Conservation (phyloP, 2,113 vertebrate species). For the Scolopax mira region DNA sequence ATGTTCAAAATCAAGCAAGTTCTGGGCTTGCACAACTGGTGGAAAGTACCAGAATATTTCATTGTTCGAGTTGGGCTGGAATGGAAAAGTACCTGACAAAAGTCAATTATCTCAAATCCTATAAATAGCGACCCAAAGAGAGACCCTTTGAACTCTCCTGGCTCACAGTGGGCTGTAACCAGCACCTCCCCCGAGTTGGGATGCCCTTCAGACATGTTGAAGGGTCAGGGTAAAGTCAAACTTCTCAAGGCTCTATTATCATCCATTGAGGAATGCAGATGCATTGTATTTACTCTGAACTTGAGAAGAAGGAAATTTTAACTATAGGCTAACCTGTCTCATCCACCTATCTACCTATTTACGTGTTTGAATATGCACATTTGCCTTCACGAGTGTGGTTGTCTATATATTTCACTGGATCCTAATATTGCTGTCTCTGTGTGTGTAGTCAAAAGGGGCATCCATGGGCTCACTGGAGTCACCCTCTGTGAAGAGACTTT, state of each 20-base stretch:
- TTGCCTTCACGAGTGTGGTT: neutral
- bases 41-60: neutral
- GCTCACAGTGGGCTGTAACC: neutral
- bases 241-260: neutral
- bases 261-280: neutral
- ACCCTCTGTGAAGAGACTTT: neutral
- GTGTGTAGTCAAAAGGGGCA: neutral
- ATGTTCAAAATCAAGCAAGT: neutral
- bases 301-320: neutral
- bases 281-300: neutral
- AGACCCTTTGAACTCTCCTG: neutral
- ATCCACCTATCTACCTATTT: neutral
- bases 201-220: neutral
- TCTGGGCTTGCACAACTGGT: neutral
- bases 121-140: neutral
- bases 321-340: neutral
- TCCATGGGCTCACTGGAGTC: neutral
- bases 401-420: neutral
- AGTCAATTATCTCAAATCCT: neutral
- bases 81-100: neutral
- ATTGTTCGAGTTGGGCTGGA: neutral
- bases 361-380: neutral
- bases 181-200: neutral
- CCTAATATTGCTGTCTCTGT: neutral
- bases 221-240: neutral